Conservation (phyloP, 2,888 invertebrate genomes). For the Lacanobia wlatinum region DNA sequence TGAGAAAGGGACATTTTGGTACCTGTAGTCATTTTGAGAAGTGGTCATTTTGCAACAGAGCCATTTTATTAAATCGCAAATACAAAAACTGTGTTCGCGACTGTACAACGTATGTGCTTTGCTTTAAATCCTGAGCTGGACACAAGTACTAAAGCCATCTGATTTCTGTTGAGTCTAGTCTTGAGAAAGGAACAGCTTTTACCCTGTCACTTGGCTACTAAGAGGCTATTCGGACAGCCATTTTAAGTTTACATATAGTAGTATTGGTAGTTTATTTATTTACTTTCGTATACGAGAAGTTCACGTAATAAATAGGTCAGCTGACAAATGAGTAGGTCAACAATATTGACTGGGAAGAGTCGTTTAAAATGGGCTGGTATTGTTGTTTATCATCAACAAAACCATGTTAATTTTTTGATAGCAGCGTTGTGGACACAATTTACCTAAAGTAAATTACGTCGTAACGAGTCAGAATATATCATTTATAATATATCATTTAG, state of each 20-base stretch:
- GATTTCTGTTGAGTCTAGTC: constrained; percentile 38
- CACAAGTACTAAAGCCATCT: constrained; percentile 32
- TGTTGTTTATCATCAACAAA: too few relatives aligned
- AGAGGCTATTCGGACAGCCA: constrained; percentile 10
- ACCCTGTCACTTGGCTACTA: constrained; percentile 4
- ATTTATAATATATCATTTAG: too few relatives aligned
- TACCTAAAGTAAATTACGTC: too few relatives aligned
- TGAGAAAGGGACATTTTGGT: too few relatives aligned
- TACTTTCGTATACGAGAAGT: neutral
- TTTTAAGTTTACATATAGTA: constrained; percentile 13
- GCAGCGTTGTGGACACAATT: too few relatives aligned
- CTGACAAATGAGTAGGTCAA: neutral
- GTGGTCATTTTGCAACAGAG: too few relatives aligned
- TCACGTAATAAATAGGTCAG: neutral
- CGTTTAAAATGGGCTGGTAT: too few relatives aligned
- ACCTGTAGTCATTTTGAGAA: too few relatives aligned
- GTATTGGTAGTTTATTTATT: neutral
- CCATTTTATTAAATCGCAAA: neutral
- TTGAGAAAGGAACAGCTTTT: constrained; percentile 47
- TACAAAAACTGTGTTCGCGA: constrained; percentile 2
- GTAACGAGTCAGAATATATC: too few relatives aligned
- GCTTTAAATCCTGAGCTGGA: constrained; percentile 46
- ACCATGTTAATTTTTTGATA: too few relatives aligned
- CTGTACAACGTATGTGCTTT: constrained; percentile 52
- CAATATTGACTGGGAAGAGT: too few relatives aligned